Evolutionary conservation across 2,888 invertebrate genomes (phyloP), one percentile per base, ranked within the genome.

Genomic region (Cantharis rufa): DNA sequence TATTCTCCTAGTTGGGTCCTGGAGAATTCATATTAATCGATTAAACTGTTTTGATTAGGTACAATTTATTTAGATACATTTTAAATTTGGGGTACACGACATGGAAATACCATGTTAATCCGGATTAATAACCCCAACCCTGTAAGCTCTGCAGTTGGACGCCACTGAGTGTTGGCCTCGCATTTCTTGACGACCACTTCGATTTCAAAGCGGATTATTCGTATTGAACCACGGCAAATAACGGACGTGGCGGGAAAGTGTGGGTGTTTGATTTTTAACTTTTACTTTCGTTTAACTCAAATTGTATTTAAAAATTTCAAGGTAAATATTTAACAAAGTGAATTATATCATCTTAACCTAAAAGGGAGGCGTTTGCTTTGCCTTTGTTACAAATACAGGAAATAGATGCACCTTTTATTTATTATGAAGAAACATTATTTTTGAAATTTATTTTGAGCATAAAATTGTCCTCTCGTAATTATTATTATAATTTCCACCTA

Each of bases 261-360:
- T 81, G 80, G 81, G 83, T 80, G 82, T 80, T 79, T 82, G 82
- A 82, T 82, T 71, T 83, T 82, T n/a, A 7, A 86, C 85, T 85
- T 85, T 85, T 85, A 84, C 84, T 84, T 84, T 84, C 85, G 78
- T 79, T 48, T 48, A n/a, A 48, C n/a, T 48, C n/a, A 48, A 48
- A 48, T 71, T 16, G 66, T 13, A 75, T 74, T 68, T 70, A 63
- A 24, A 69, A 71, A 70, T 66, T 62, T 78, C 78, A 82, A 82
- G 82, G 82, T 82, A 82, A 82, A 77, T 79, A 74, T 72, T 71
- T 16, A 62, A 74, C 62, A 71, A 70, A 66, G 10, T 32, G 13
- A 32, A 11, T 32, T 32, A 32, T 32, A 32, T 32, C 27, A n/a
- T 48, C 48, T n/a, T 15, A 66, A 66, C 16, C 16, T 63, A 63